These are phyloP conservation scores for Zaprionus davidi DNA, from an alignment of 1,140 invertebrate species.

Conservation along the genomic window DNA sequence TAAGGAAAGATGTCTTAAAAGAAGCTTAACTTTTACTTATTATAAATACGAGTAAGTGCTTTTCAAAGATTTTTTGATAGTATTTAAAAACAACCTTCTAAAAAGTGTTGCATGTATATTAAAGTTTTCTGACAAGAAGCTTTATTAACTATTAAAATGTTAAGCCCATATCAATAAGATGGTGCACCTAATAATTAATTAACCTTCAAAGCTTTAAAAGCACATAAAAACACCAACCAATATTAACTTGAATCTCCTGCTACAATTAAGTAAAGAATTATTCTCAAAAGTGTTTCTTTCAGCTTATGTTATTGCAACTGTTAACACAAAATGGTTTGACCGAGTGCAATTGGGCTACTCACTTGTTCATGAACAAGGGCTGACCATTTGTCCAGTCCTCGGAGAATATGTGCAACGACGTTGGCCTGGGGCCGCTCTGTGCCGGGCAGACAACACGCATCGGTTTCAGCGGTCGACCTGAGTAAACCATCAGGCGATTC, in stretches of 20 bases:
- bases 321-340: too few relatives aligned
- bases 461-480: conserved; percentile 87
- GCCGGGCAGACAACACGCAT: conserved; percentile 90
- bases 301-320: neutral
- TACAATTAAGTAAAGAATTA: neutral
- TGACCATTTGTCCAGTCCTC: conserved; percentile 88
- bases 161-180: too few relatives aligned
- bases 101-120: too few relatives aligned
- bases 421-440: conserved; percentile 87
- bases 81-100: too few relatives aligned
- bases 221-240: neutral
- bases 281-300: neutral
- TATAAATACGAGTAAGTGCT: too few relatives aligned
- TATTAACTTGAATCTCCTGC: neutral
- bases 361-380: conserved; percentile 82
- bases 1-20: too few relatives aligned
- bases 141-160: too few relatives aligned
- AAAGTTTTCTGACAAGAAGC: too few relatives aligned
- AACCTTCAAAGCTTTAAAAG: neutral
- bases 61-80: too few relatives aligned
- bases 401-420: conserved; percentile 90
- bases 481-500: conserved; percentile 88
- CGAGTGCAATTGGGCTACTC: conserved; percentile 38
- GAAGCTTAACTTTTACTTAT: too few relatives aligned
- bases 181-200: too few relatives aligned